These are phyloP conservation scores for Formica exsecta DNA, from an alignment of 1,140 invertebrate genomes.

Conservation along the genomic window DNA sequence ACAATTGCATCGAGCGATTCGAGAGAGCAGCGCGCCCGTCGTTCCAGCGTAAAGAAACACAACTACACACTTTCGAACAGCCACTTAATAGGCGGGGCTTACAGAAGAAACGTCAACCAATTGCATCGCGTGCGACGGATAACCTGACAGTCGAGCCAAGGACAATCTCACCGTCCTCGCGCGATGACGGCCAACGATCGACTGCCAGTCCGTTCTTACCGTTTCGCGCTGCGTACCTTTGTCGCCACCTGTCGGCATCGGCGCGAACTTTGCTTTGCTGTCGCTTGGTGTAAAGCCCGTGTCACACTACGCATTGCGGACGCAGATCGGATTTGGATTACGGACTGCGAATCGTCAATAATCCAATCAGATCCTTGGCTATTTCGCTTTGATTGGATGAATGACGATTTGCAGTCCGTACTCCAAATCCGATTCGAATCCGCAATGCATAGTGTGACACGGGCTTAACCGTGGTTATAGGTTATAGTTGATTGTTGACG, in stretches of 20 bases:
- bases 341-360: no score
- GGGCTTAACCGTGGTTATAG: no score
- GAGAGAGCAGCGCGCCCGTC: slow-evolving; percentile 79
- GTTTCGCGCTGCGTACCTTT: slow-evolving; percentile 22
- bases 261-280: not conserved
- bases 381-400: no score
- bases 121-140: slow-evolving; percentile 51
- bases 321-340: no score
- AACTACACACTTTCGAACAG: slow-evolving; percentile 85
- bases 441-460: no score
- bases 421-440: no score
- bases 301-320: no score
- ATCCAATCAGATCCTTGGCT: no score
- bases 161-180: slow-evolving; percentile 65
- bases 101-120: slow-evolving; percentile 75
- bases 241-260: slow-evolving; percentile 57
- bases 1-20: slow-evolving; percentile 70
- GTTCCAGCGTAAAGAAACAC: slow-evolving; percentile 81
- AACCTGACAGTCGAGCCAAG: slow-evolving; percentile 39
- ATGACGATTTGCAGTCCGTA: no score
- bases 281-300: not conserved
- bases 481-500: no score
- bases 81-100: slow-evolving; percentile 84
- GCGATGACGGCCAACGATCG: slow-evolving; percentile 64
- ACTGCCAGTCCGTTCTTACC: slow-evolving; percentile 40